Base-by-base conservation (phyloP, 2,888 invertebrate genomes). In the Sylvicola cinctus region DNA sequence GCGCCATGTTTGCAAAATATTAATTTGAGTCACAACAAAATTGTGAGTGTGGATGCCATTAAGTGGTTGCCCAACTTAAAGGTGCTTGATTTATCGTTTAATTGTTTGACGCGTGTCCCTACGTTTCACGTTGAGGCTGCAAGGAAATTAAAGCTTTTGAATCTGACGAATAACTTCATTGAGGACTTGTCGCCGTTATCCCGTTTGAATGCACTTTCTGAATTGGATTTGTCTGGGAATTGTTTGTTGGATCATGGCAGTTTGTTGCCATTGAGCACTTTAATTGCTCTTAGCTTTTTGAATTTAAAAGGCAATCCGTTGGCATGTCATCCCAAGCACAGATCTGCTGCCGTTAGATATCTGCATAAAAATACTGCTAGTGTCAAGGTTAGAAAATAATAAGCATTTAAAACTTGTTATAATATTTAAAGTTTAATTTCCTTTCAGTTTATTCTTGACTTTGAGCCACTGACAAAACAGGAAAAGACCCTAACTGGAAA, bases 11-110 rank as follows among this genome's bases (percentile, higher is more conserved):
- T 76, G 23, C 66, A 68, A 44, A 63, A 63, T 17, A 51, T 76
- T 30, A 72, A 74, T 53, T 50, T 75, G 26, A 71, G 73, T 40
- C 69, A 74, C 46, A 75, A 75, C 54, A 54, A 62, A 33, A 54
- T 75, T 35, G 54, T 50, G 13, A 61, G 60, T 39, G 62, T 66
- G 1, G 53, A 61, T 23, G 63, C 65, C 29, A 52, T 74, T 13
- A 63, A 65, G 42, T 65, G 61, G 53, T 51, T 75, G 39, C 64
- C 65, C 4, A 67, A 69, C 50, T 52, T 76, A 30, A 72, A 68
- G 46, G 60, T 65, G 42, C 51, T 74, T 14, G 72, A 74, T 55
- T 48, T 75, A 32, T 66, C 71, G 36, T 74, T 61, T 45, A 76
- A 76, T 52, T 63, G 63, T 43, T 49, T 76, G 31, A 62, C 61